phyloP scores from a whole-genome alignment of 2,113 vertebrate species.

The Bettongia penicillata region DNA sequence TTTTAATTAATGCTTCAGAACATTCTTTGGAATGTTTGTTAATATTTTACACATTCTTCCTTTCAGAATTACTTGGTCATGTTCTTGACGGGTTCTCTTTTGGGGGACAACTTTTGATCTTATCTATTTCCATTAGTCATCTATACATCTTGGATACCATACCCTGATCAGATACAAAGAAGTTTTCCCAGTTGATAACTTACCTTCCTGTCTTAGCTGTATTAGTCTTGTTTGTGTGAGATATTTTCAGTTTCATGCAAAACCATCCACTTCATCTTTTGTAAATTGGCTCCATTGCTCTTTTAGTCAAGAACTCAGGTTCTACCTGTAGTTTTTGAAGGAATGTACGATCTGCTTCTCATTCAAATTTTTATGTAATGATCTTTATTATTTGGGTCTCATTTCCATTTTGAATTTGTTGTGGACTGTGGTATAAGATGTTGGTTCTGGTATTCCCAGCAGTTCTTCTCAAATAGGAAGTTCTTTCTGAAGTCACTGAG shows the following conservation, averaged over 20 bases:
- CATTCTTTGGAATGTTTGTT: not conserved
- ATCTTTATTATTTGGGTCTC: not conserved
- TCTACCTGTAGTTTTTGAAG: not conserved
- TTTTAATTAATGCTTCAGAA: not conserved
- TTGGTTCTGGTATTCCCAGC: not conserved
- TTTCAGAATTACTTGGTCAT: not conserved
- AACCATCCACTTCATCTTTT: not conserved
- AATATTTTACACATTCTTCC: not conserved
- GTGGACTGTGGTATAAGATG: not conserved
- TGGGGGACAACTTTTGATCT: not conserved
- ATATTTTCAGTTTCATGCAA: not conserved
- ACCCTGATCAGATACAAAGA: not conserved
- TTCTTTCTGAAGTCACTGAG: not conserved
- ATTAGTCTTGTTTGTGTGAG: not conserved
- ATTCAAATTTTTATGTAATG: not conserved
- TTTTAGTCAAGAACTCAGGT: not conserved
- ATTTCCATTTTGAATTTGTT: not conserved
- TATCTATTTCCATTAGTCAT: not conserved
- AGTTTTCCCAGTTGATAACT: not conserved
- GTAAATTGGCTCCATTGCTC: not conserved
- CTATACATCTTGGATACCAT: not conserved
- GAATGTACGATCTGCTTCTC: not conserved
- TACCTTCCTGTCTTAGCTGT: not conserved
- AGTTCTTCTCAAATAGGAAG: not conserved
- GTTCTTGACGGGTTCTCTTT: not conserved